phyloP scores from a whole-genome alignment of 2,113 vertebrate species.

The Plectropomus leopardus region DNA sequence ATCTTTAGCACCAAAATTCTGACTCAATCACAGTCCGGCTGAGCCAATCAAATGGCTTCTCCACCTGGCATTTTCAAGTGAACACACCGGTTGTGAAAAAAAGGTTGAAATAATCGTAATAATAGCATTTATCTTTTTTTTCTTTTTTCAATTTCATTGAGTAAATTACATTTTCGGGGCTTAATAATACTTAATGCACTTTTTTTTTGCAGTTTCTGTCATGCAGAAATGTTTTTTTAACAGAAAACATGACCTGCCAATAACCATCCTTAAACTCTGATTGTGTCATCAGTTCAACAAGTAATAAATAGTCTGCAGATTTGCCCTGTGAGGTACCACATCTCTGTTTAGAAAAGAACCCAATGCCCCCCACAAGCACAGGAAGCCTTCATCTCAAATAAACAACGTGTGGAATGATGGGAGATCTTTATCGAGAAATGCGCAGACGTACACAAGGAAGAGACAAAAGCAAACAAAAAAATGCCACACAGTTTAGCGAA shows the following conservation, averaged over 20 bases:
- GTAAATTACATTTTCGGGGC: background rate
- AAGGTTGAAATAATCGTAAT: no score
- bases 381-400: constrained; percentile 69
- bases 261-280: background rate
- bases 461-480: constrained; percentile 67
- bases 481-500: constrained; percentile 54
- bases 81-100: background rate
- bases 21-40: no score
- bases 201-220: no score
- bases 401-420: constrained; percentile 70
- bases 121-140: no score
- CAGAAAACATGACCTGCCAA: background rate
- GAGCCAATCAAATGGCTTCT: background rate
- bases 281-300: background rate
- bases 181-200: no score
- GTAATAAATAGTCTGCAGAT: background rate
- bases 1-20: no score
- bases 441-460: constrained; percentile 48
- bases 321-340: background rate
- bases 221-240: background rate
- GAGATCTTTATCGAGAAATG: constrained; percentile 57
- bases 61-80: background rate
- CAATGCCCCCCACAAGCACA: constrained; percentile 29
- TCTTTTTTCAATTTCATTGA: background rate
- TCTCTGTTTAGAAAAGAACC: constrained; percentile 16